Percentiles rank a stretch among this genome's conserved stretches.
Evolutionary conservation across 1,140 invertebrate genomes (phyloP).

Genomic region (Zaprionus camerounensis): DNA sequence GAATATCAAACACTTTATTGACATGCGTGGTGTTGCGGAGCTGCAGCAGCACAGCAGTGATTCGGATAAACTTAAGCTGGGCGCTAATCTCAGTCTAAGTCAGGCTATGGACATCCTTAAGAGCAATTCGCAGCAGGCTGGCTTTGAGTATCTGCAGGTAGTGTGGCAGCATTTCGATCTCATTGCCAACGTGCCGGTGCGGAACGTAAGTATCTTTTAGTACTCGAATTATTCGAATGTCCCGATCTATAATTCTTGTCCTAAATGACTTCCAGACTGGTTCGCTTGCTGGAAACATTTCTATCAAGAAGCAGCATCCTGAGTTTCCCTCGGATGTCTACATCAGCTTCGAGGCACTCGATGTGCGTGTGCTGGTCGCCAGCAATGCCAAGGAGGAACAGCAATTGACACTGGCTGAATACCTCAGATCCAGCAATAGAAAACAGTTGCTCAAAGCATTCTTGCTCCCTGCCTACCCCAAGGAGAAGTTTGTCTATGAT

Average conservation of each 20-base stretch:
- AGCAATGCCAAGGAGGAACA: conserved; percentile 45
- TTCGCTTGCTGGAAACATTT: conserved; percentile 91
- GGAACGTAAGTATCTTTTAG: conserved; percentile 86
- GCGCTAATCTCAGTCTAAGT: conserved; percentile 88
- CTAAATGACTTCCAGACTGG: conserved; percentile 83
- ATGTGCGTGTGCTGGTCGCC: conserved; percentile 84
- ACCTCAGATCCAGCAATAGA: conserved; percentile 37
- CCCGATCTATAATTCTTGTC: not conserved
- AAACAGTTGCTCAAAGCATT: conserved; percentile 67
- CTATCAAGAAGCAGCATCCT: conserved; percentile 89
- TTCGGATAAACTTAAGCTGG: conserved; percentile 85
- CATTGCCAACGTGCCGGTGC: conserved; percentile 89
- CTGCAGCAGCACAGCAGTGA: conserved; percentile 85
- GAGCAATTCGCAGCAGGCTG: conserved; percentile 84
- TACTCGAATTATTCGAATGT: not conserved
- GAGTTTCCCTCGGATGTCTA: conserved; percentile 92
- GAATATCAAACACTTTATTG: conserved; percentile 88
- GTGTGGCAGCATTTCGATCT: conserved; percentile 87
- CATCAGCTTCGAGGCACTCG: conserved; percentile 88
- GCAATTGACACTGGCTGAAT: conserved; percentile 60
- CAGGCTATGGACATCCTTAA: conserved; percentile 87
- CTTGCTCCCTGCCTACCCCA: conserved; percentile 60
- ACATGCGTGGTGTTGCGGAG: conserved; percentile 88
- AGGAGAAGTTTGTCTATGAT: conserved; percentile 64
- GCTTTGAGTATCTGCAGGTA: conserved; percentile 85